Evolutionary conservation across 2,888 invertebrate genomes (phyloP), one percentile per base, ranked within the genome.

Genomic region (Unio pictorum): DNA sequence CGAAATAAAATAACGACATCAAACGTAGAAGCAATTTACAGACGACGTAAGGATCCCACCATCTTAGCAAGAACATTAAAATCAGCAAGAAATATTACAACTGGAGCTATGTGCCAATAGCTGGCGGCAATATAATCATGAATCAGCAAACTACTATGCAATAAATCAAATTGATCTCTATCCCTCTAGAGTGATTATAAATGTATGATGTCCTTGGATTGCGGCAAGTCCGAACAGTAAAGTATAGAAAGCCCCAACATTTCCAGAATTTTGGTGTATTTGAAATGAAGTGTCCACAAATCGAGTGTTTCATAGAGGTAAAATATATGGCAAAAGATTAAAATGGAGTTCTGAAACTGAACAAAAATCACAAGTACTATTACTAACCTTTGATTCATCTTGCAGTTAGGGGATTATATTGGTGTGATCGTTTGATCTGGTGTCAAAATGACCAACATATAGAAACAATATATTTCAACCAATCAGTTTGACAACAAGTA

Each of bases 271-370:
- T 56, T 68, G 58, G 63, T 18, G 20, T 62, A 6, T 20, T 68
- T 4, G 68, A 68, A 34, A 68, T 68, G 5, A 68, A 68, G 18
- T 69, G 64, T 54, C 61, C 61, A 28, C 23, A 60, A 55, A 45
- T 60, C 18, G 62, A 61, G 23, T 34, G 45, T n/a, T 30, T 69
- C 28, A 17, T 45, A 54, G 60, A 69, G 54, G 62, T 62, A 6
- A 6, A 26, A 3, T 64, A 60, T 30, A 34, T 64, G 7, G 55
- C 20, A 8, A 60, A 60, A 60, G 55, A 55, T n/a, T 56, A 28
- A 60, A 17, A 64, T 18, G 55, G 17, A 18, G 64, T 26, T 28
- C 34, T 34, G 34, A 56, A 55, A 55, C 34, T 65, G 61, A 64
- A 64, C n/a, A 55, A 61, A 55, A 61, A 64, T 55, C 56, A 65